Percentiles rank a stretch among this genome's conserved stretches.
Evolutionary conservation across 2,113 vertebrate species (phyloP).

Genomic region (Vulpes ferrilata): DNA sequence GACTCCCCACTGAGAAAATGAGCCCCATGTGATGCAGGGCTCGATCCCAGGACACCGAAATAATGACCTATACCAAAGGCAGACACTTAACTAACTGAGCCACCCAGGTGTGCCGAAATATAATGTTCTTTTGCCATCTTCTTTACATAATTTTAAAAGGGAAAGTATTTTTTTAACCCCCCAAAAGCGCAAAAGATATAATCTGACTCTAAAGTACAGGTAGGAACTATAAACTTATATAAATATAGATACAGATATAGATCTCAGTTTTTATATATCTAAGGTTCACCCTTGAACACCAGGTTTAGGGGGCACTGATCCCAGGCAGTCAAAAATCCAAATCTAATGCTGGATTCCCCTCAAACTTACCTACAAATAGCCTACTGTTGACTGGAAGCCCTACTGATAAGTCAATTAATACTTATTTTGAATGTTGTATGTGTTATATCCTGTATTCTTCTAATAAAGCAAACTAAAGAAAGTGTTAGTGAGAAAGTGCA

Average conservation of each 20-base stretch:
- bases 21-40: not conserved
- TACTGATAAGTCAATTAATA: not conserved
- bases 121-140: not conserved
- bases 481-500: not conserved
- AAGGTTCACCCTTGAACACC: not conserved
- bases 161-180: not conserved
- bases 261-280: too few species aligned
- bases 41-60: accelerated
- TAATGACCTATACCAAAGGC: not conserved
- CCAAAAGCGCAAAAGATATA: not conserved
- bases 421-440: not conserved
- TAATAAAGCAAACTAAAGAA: not conserved
- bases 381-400: not conserved
- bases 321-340: not conserved
- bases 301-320: not conserved
- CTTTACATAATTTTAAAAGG: not conserved
- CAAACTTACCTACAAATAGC: not conserved
- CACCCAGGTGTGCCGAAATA: not conserved
- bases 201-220: not conserved
- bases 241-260: not conserved
- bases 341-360: not conserved
- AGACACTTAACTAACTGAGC: not conserved
- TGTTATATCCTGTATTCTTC: not conserved
- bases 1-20: not conserved
- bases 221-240: not conserved